A percentile compares a stretch with the other conserved stretches of the same genome.
phyloP scores from a whole-genome alignment of 2,888 invertebrate species.

The Eupelmus urozonus region DNA sequence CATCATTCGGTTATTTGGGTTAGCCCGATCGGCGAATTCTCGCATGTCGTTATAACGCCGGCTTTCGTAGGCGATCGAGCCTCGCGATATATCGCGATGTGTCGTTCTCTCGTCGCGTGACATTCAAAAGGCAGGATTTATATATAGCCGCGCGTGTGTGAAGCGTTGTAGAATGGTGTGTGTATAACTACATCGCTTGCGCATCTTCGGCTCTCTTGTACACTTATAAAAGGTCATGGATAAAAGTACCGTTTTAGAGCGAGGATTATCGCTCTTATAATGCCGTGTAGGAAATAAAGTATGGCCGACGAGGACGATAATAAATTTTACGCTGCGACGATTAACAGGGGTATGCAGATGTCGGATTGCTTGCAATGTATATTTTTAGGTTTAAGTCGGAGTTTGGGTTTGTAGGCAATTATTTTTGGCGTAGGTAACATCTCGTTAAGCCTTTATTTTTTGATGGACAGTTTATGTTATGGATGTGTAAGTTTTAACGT shows the following conservation, averaged over 20 bases:
- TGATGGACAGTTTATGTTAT: too few relatives aligned
- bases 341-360: neutral
- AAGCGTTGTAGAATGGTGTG: neutral
- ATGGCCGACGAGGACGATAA: constrained; percentile 12
- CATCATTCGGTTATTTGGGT: neutral
- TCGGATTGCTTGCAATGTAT: neutral
- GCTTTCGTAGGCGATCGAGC: too few relatives aligned
- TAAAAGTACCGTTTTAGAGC: constrained; percentile 54
- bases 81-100: neutral
- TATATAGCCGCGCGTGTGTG: too few relatives aligned
- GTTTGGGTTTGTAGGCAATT: too few relatives aligned
- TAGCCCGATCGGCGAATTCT: too few relatives aligned
- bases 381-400: neutral
- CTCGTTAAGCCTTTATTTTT: too few relatives aligned
- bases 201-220: neutral
- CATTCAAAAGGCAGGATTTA: constrained; percentile 19
- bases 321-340: constrained; percentile 9
- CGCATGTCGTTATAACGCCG: too few relatives aligned
- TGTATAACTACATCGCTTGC: neutral
- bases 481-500: too few relatives aligned
- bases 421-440: too few relatives aligned
- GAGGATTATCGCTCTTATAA: constrained; percentile 37
- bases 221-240: constrained; percentile 50
- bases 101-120: constrained; percentile 18
- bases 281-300: constrained; percentile 17